These are phyloP conservation scores for Pygoscelis antarcticus DNA, from an alignment of 2,113 vertebrate genomes.

Conservation along the genomic window DNA sequence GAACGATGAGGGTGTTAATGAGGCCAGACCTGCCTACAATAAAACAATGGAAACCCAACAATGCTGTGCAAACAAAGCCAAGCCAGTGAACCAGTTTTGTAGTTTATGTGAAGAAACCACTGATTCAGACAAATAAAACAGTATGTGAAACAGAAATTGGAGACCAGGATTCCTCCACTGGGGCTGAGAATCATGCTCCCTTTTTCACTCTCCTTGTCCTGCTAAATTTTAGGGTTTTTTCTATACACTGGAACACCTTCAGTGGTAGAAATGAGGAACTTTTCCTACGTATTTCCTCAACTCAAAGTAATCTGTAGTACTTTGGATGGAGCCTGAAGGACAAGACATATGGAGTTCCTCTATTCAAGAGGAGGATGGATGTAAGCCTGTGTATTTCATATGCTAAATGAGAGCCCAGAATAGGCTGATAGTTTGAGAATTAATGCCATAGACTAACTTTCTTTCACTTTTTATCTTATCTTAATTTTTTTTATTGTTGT, in stretches of 20 bases:
- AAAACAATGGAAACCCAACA: not conserved
- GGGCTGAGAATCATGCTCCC: not conserved
- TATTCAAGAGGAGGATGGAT: not conserved
- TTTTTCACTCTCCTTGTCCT: not conserved
- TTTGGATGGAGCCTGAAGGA: not conserved
- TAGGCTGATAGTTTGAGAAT: not conserved
- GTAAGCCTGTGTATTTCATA: not conserved
- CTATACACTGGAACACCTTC: not conserved
- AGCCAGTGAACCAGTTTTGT: not conserved
- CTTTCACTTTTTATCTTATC: not conserved
- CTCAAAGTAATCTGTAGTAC: not conserved
- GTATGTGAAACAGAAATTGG: not conserved
- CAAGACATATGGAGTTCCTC: not conserved
- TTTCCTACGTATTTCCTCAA: not conserved
- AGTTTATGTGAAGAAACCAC: fast-evolving
- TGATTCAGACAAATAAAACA: not conserved
- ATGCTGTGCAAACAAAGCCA: not conserved
- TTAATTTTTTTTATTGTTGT: not conserved
- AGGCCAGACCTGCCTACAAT: not conserved
- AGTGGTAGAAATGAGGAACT: not conserved
- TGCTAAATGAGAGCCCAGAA: not conserved
- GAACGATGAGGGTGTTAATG: not conserved
- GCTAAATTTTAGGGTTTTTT: not conserved
- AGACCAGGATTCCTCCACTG: not conserved
- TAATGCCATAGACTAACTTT: not conserved